phyloP scores from a whole-genome alignment of 2,888 invertebrate genomes.

The Cetonia aurata region DNA sequence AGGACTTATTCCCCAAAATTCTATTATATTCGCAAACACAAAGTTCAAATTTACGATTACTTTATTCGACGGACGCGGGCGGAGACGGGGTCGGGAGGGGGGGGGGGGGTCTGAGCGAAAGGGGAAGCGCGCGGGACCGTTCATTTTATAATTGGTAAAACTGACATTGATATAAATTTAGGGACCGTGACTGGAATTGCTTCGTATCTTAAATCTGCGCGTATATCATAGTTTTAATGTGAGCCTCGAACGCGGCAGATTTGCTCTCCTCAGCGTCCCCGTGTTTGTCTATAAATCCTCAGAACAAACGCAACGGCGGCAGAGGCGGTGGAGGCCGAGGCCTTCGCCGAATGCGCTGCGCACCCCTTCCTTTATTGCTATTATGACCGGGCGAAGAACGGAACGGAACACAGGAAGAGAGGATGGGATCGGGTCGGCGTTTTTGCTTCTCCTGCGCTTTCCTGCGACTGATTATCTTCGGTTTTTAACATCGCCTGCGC shows the following conservation, averaged over 20 bases:
- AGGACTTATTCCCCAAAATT: constrained; percentile 56
- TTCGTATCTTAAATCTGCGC: constrained; percentile 67
- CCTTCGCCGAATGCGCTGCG: constrained; percentile 46
- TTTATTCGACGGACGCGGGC: constrained; percentile 53
- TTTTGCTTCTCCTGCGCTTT: constrained; percentile 20
- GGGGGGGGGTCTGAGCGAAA: not conserved
- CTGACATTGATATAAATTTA: constrained; percentile 68
- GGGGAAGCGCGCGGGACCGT: constrained; percentile 53
- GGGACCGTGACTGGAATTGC: constrained; percentile 67
- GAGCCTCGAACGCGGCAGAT: constrained; percentile 65
- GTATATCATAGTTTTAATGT: constrained; percentile 68
- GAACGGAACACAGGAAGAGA: constrained; percentile 25
- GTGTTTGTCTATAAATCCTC: constrained; percentile 68
- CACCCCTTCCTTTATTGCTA: constrained; percentile 60
- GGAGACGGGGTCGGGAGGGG: constrained; percentile 40
- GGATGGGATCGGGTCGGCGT: constrained; percentile 23
- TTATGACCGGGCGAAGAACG: constrained; percentile 52
- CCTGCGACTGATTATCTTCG: constrained; percentile 18
- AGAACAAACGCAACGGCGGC: constrained; percentile 59
- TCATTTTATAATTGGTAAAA: constrained; percentile 68
- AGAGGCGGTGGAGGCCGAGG: constrained; percentile 31
- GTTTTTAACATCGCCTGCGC: constrained; percentile 11
- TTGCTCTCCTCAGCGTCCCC: constrained; percentile 60
- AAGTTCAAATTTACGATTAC: constrained; percentile 66
- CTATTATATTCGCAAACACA: constrained; percentile 65